A percentile compares a stretch with the other conserved stretches of the same genome.
These are phyloP conservation scores for Garra rufa DNA, from an alignment of 2,113 vertebrate genomes.

Conservation along the genomic window DNA sequence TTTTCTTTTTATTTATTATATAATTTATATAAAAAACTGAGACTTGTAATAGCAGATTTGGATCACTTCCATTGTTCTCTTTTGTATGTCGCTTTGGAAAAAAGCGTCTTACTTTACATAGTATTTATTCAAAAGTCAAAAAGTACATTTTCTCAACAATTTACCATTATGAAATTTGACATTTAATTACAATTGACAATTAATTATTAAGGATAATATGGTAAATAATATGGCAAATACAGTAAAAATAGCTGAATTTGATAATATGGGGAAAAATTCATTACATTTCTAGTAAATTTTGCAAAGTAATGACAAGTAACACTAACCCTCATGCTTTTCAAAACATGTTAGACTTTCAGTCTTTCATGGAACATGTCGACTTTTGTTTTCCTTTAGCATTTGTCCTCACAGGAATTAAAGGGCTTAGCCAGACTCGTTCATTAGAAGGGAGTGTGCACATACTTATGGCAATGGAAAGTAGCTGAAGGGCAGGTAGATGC, in stretches of 20 bases:
- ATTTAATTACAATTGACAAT: too few species aligned
- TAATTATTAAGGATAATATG: background rate
- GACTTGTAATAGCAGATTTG: too few species aligned
- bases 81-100: too few species aligned
- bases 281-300: background rate
- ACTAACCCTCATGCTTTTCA: background rate
- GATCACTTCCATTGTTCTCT: too few species aligned
- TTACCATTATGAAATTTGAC: background rate
- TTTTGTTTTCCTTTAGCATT: slow-evolving; percentile 11
- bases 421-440: slow-evolving; percentile 13
- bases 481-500: background rate
- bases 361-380: background rate
- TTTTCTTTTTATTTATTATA: too few species aligned
- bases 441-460: slow-evolving; percentile 11
- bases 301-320: background rate
- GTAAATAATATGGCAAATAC: too few species aligned
- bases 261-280: too few species aligned
- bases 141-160: background rate
- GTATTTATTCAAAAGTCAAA: background rate
- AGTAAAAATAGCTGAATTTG: background rate
- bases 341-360: background rate
- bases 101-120: background rate
- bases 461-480: background rate
- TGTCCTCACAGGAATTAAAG: background rate
- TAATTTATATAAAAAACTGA: too few species aligned